Evolutionary conservation across 37 sponge, comb jelly and placozoan species (phyloP), one percentile per base, ranked within the genome.

Genomic region (Hexactinellida sp.): DNA sequence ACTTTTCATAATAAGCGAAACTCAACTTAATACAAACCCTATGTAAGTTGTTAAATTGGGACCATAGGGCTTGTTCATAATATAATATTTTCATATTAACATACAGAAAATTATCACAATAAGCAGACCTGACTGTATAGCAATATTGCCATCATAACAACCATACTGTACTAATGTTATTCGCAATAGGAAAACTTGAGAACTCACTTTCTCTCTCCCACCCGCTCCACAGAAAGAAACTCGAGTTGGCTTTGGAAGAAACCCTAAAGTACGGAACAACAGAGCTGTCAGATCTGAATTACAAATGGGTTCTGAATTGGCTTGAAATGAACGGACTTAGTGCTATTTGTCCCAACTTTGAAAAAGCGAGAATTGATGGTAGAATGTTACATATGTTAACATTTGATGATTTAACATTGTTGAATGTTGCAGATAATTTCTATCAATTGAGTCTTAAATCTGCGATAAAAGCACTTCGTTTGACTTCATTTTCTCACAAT

Each of bases 281-380:
- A 63, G 76, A 32, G 19, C 76, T 63, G 32, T 21, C 76, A 23
- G 28, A n/a, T 28, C 76, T 63, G 32, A n/a, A 63, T 23, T 63
- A 63, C 34, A 63, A 63, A 63, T 63, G 76, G 76, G 76, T 63
- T 1, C 30, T 63, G 25, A 63, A 63, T n/a, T 63, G 76, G 76
- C 76, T 63, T 7, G 76, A 63, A n/a, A 63, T 63, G 76, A 63
- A 63, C 34, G 76, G 76, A 28, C 13, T 63, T 3, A n/a, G 32
- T 21, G 76, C 3, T 23, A 10, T 63, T 7, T 63, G 76, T 63
- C 76, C 76, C 34, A 63, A 32, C 5, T 63, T 63, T 23, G 76
- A 63, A 63, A 3, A 63, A n/a, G 76, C 76, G 3, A 23, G 76
- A 32, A 28, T 63, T n/a, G 76, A 63, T 28, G 76, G 76, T 63